Base-by-base conservation (phyloP, 2,113 vertebrate species). In the Alectura lathami region DNA sequence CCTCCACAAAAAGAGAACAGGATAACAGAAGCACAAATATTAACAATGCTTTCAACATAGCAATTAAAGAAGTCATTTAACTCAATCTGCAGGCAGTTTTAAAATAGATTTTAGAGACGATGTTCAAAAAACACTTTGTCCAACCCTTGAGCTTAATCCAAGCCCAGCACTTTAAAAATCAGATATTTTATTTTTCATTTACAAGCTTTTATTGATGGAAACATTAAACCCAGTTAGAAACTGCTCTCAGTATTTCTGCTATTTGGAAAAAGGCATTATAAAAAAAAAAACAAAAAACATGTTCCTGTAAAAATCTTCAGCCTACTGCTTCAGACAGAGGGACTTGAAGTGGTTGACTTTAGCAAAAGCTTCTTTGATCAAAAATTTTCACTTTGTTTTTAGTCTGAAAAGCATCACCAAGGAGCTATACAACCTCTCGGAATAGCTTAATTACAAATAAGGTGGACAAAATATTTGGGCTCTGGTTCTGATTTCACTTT, bases 221-320 rank as follows among this genome's bases (percentile, higher is more conserved):
- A 57, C 1, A 6, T 45, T 53, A 94, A 86, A 68, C 5, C 9
- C 3, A 17, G 3, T 27, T 36, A 68, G 51, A 68, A 81, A 91
- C 20, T 51, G 4, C 72, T 38, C 43, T 79, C 62, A 34, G 32
- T 12, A 8, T 79, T 94, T 69, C 51, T 66, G 6, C 10, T 74
- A 29, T 56, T 85, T 57, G 57, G 78, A 26, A 91, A 80, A 85
- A 69, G 11, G 21, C 48, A 36, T 27, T 14, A 75, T 75, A 63
- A 91, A 74, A 88, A 63, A 40, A 38, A 6, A 32, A 56, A 56
- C 29, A 30, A 17, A 76, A 29, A 0, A 11, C 54, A n/a, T 66
- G 30, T 54, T 94, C 40, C 92, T 75, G n/a, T 68, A 75, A 94
- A 91, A 75, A 79, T 79, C 20, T 84, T 27, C 69, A 84, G 51